Evolutionary conservation across 1,140 invertebrate genomes (phyloP), one percentile per base, ranked within the genome.

Genomic region (Halictus rubicundus): DNA sequence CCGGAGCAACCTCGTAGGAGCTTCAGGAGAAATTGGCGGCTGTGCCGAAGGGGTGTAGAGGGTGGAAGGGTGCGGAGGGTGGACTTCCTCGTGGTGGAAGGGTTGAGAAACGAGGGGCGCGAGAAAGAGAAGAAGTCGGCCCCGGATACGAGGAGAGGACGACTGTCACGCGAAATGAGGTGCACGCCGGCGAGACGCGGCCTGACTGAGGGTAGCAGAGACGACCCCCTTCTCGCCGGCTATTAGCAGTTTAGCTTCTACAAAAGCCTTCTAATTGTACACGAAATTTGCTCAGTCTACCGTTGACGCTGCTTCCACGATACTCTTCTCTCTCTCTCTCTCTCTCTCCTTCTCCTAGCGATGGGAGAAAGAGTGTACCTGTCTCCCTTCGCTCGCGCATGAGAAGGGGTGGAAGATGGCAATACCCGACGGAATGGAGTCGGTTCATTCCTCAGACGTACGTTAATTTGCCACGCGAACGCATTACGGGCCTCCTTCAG

Each of bases 231-330:
- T 84, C 65, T 59, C 80, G 64, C 80, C 27, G 80, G 82, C 86
- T 88, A 87, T 88, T 87, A 88, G 86, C 90, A 90, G 88, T 90
- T 91, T 91, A 88, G 86, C 82, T 89, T 88, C 88, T 90, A 90
- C 86, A 88, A 91, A 91, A 90, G 90, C 86, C 88, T 87, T 90
- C 88, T 92, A 91, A 92, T 91, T 91, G 91, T 90, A 91, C 90
- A 91, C 87, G 89, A 91, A 92, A 91, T 91, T 92, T 81, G 84
- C 85, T 79, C 74, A 64, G 75, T 83, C 79, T 70, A 71, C 68
- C 69, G 83, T 88, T 81, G 78, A 74, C 76, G 57, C 68, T 65
- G 80, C 72, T 78, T 84, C 88, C 83, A 76, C 88, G 87, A 89
- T 88, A 89, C 65, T 61, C 19, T 83, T 60, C 75, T 84, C 73